A percentile compares a stretch with the other conserved stretches of the same genome.
Conservation (phyloP, 2,888 invertebrate species). For the Magallana nippona region DNA sequence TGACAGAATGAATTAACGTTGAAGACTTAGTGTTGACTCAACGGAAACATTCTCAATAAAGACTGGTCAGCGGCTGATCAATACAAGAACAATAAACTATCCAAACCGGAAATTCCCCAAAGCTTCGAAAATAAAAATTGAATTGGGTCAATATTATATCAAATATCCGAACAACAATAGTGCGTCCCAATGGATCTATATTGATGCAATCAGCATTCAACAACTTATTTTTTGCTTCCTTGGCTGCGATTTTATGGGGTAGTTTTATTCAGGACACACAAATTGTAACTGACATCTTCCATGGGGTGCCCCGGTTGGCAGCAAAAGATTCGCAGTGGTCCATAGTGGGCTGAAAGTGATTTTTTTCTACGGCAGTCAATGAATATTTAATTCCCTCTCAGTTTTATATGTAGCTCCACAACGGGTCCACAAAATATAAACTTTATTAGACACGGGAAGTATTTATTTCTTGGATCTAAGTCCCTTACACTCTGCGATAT, state of each 20-base stretch:
- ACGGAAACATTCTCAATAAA: too few relatives aligned
- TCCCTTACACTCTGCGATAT: not conserved
- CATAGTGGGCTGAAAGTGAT: not conserved
- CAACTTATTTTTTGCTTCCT: not conserved
- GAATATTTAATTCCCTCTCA: conserved; percentile 1
- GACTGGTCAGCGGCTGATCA: too few relatives aligned
- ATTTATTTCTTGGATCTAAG: conserved; percentile 14
- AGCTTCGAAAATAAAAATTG: too few relatives aligned
- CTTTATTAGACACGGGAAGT: conserved; percentile 4
- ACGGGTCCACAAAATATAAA: not conserved
- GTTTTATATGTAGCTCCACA: conserved; percentile 16
- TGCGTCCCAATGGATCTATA: not conserved
- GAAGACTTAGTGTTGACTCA: too few relatives aligned
- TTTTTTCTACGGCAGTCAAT: not conserved
- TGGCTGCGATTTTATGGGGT: not conserved
- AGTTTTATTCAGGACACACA: not conserved
- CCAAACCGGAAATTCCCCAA: too few relatives aligned
- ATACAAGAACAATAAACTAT: too few relatives aligned
- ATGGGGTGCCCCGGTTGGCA: not conserved
- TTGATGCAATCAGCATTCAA: not conserved
- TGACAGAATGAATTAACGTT: too few relatives aligned
- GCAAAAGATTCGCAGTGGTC: not conserved
- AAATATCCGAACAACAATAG: not conserved
- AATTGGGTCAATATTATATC: not conserved
- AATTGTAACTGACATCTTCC: not conserved